A percentile compares a stretch with the other conserved stretches of the same genome.
Evolutionary conservation across 1,140 invertebrate genomes (phyloP).

Genomic region (Aphis craccivora): DNA sequence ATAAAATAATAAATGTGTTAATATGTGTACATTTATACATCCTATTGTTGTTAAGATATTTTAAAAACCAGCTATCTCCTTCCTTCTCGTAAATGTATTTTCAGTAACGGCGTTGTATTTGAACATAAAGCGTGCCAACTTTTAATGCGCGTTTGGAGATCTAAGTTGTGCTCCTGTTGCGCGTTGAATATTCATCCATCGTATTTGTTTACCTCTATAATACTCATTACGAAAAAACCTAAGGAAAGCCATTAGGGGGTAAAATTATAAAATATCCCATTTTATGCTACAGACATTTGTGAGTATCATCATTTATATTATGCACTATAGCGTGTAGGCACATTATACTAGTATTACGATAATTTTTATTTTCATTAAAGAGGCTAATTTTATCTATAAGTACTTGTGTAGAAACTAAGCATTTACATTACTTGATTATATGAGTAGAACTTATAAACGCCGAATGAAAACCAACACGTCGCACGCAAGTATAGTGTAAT

Average conservation of each 20-base stretch:
- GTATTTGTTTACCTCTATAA: background rate
- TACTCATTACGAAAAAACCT: too few relatives aligned
- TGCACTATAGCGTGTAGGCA: background rate
- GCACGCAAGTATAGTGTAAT: too few relatives aligned
- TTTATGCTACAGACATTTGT: too few relatives aligned
- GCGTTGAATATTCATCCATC: background rate
- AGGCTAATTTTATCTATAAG: background rate
- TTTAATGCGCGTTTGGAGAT: background rate
- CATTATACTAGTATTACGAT: too few relatives aligned
- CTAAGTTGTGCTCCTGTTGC: background rate
- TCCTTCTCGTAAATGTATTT: background rate
- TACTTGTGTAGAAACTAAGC: background rate
- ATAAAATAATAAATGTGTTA: background rate
- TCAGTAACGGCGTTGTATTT: background rate
- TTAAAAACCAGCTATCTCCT: background rate
- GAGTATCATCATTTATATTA: background rate
- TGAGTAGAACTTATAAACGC: background rate
- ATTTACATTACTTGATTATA: background rate
- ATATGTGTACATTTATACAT: background rate
- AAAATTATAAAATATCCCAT: background rate
- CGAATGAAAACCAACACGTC: too few relatives aligned
- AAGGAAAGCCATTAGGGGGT: background rate
- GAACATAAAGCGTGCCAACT: background rate
- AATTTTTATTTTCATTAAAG: too few relatives aligned
- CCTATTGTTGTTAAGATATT: background rate